A percentile compares a stretch with the other conserved stretches of the same genome.
phyloP scores from a whole-genome alignment of 2,888 invertebrate species.

The Auanema sp. region DNA sequence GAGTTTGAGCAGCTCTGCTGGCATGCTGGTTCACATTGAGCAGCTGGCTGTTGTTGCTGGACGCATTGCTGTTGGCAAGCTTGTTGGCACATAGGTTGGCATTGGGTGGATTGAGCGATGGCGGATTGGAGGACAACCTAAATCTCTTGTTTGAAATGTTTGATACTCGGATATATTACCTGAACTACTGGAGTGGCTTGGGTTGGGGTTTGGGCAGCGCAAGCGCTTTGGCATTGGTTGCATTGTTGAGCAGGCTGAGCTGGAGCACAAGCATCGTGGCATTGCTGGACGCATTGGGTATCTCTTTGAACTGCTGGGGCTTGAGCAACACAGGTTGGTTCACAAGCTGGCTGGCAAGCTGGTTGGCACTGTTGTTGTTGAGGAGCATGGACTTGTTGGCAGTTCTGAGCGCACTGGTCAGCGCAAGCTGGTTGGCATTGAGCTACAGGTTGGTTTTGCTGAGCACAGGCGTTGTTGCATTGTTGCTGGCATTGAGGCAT shows the following conservation, averaged over 20 bases:
- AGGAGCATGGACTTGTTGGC: constrained; percentile 20
- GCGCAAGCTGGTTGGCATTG: constrained; percentile 28
- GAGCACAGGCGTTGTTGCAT: constrained; percentile 27
- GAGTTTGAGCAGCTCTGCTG: constrained; percentile 34
- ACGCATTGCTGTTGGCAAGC: constrained; percentile 40
- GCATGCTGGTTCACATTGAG: constrained; percentile 39
- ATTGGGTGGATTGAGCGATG: constrained; percentile 36
- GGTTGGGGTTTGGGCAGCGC: constrained; percentile 19
- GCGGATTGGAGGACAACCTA: constrained; percentile 33
- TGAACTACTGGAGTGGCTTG: constrained; percentile 17
- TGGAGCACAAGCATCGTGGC: constrained; percentile 25
- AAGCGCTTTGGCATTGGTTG: constrained; percentile 29
- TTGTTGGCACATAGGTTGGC: constrained; percentile 41
- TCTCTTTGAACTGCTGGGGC: neutral
- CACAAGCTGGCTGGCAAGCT: constrained; percentile 33
- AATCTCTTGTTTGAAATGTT: neutral
- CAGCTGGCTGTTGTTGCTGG: constrained; percentile 38
- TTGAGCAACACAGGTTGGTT: constrained; percentile 24
- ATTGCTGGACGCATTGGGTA: constrained; percentile 22
- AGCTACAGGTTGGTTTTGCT: constrained; percentile 24
- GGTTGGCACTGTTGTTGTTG: constrained; percentile 24
- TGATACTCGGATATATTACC: constrained; percentile 1
- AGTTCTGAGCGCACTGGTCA: constrained; percentile 19
- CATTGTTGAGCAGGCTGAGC: constrained; percentile 20
- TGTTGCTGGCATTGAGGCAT: constrained; percentile 35